phyloP scores from a whole-genome alignment of 2,113 vertebrate species.

The Calypte anna region DNA sequence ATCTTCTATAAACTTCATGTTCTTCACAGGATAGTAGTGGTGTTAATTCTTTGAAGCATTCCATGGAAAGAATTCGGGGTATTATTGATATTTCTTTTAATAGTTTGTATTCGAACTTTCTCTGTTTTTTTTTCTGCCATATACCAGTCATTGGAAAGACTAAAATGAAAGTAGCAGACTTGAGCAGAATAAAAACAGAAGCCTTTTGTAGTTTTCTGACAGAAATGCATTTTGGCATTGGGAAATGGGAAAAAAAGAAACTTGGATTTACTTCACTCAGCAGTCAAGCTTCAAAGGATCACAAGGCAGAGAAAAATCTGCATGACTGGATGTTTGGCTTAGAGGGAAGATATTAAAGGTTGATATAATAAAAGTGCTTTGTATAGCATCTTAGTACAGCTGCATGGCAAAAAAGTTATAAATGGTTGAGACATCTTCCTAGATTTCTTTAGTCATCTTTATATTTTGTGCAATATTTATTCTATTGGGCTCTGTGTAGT shows the following conservation, averaged over 20 bases:
- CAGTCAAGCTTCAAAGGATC: conserved; percentile 53
- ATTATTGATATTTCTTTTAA: not conserved
- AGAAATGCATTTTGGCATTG: conserved; percentile 32
- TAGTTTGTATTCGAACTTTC: not conserved
- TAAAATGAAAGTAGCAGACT: not conserved
- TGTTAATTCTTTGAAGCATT: not conserved
- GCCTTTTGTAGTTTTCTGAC: conserved; percentile 57
- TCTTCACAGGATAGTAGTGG: not conserved
- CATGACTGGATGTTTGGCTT: not conserved
- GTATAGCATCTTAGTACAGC: not conserved
- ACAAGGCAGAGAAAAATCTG: not conserved
- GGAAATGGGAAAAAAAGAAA: not conserved
- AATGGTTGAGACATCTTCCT: not conserved
- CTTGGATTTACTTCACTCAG: conserved; percentile 43
- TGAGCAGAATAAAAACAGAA: conserved; percentile 30
- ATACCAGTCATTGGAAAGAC: not conserved
- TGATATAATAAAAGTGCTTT: not conserved
- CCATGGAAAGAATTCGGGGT: not conserved
- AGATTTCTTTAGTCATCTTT: not conserved
- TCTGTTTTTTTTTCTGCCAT: not conserved
- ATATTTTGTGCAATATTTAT: not conserved
- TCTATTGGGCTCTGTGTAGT: not conserved
- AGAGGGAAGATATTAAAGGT: not conserved
- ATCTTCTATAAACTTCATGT: not conserved
- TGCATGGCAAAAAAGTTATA: not conserved